A percentile compares a stretch with the other conserved stretches of the same genome.
Conservation (phyloP, 2,797 vertebrate genomes). For the Pterois miles region DNA sequence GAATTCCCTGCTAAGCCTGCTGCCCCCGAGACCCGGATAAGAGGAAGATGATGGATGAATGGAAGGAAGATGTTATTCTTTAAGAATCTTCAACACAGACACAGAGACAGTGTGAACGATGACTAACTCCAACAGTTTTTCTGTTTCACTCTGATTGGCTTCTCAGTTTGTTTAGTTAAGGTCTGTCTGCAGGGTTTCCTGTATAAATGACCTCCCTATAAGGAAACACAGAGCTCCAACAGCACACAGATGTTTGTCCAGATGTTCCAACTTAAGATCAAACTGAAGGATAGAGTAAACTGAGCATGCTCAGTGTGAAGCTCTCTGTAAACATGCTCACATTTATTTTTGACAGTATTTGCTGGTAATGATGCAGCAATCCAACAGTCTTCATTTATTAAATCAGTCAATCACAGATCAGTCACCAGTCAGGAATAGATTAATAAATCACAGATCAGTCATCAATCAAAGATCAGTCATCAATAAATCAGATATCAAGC, state of each 20-base stretch:
- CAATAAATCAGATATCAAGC: no score
- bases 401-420: no score
- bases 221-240: constrained; percentile 25
- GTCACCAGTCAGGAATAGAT: no score
- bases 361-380: fast-evolving
- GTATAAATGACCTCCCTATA: constrained; percentile 35
- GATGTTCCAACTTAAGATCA: constrained; percentile 17
- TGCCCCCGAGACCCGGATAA: no score
- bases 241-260: constrained; percentile 58
- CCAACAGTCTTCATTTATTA: no score
- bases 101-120: not conserved
- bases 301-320: not conserved
- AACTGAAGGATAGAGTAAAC: not conserved
- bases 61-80: no score
- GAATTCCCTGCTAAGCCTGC: no score
- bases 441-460: no score
- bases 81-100: no score
- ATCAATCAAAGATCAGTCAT: no score
- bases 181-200: not conserved
- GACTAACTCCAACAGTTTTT: not conserved
- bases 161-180: not conserved
- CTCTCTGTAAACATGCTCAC: not conserved
- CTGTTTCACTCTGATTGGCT: not conserved
- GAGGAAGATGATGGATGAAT: no score
- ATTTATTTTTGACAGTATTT: no score